phyloP scores from a whole-genome alignment of 1,140 invertebrate species.

The Heterodera carotae region DNA sequence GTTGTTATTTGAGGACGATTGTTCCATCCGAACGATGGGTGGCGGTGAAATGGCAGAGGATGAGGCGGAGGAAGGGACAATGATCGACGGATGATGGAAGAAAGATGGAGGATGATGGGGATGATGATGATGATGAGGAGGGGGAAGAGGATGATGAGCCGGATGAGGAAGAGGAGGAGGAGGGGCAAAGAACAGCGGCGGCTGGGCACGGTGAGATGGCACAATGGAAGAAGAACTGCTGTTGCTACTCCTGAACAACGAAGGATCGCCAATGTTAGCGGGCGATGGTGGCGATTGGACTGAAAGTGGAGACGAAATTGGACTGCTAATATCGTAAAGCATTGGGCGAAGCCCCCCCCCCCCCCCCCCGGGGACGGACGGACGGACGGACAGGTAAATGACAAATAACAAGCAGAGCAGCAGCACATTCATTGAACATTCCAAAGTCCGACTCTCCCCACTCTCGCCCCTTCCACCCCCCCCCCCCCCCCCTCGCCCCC shows the following conservation, averaged over 20 bases:
- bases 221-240: background rate
- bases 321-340: background rate
- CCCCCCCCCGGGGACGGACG: too few species aligned
- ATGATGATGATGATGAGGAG: background rate
- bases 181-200: too few species aligned
- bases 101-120: background rate
- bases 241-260: too few species aligned
- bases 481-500: too few species aligned
- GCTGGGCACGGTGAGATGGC: background rate
- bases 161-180: too few species aligned
- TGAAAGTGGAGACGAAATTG: background rate
- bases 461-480: too few species aligned
- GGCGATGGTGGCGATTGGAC: background rate
- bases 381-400: background rate
- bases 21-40: background rate
- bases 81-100: conserved; percentile 7
- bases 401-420: background rate
- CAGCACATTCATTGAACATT: background rate
- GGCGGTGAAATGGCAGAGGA: conserved; percentile 7
- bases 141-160: background rate
- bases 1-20: background rate
- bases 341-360: too few species aligned
- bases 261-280: background rate
- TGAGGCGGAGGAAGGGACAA: background rate
- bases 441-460: background rate